These are phyloP conservation scores for Pseudachorutes palmiensis DNA, from an alignment of 1,140 invertebrate species.

Conservation along the genomic window DNA sequence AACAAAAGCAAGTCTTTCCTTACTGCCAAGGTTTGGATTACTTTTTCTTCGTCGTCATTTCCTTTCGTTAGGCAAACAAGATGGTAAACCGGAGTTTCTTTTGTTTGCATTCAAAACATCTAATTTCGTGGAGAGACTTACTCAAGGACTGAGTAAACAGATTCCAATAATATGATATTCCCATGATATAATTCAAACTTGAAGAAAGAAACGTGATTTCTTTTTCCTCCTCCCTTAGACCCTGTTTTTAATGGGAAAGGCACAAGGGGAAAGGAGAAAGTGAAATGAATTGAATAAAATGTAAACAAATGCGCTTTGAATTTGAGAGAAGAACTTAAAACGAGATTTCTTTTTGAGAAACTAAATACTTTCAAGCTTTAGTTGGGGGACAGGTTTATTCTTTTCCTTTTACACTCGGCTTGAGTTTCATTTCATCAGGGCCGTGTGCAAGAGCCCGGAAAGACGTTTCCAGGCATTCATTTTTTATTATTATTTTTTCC, in stretches of 20 bases:
- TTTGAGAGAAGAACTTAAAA: background rate
- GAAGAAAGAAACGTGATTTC: background rate
- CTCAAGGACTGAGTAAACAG: background rate
- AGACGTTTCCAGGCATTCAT: background rate
- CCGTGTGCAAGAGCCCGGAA: background rate
- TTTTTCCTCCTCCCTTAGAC: background rate
- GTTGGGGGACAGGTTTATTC: background rate
- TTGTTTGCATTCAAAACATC: slow-evolving; percentile 9
- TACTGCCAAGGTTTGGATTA: background rate
- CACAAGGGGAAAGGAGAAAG: too few relatives aligned
- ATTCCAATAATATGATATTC: background rate
- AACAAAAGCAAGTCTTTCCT: background rate
- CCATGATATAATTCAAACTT: slow-evolving; percentile 4
- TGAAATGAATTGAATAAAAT: slow-evolving; percentile 13
- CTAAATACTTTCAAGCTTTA: background rate
- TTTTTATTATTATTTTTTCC: too few relatives aligned
- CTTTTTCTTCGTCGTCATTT: background rate
- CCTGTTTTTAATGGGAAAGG: background rate
- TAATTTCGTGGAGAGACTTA: background rate
- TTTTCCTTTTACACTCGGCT: background rate
- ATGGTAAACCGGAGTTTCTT: background rate
- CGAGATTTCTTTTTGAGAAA: background rate
- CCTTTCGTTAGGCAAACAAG: background rate
- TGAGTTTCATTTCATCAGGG: background rate
- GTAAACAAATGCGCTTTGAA: background rate